phyloP scores from a whole-genome alignment of 2,113 vertebrate genomes.

The Cryptotis parvus region DNA sequence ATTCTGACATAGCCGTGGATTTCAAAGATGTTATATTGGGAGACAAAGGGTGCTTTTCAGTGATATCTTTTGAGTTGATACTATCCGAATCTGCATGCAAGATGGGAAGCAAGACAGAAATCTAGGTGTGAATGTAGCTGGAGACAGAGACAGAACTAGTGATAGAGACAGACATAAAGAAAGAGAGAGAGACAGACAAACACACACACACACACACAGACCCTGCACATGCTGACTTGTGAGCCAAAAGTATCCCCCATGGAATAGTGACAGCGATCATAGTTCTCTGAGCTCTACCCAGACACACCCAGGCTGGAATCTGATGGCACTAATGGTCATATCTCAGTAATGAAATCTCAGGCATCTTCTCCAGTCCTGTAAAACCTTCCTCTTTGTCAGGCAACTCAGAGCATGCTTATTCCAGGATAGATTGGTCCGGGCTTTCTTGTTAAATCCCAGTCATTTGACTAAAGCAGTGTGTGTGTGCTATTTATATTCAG shows the following conservation, averaged over 20 bases:
- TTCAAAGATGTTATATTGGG: no score
- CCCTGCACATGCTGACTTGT: neutral
- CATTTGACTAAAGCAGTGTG: constrained; percentile 52
- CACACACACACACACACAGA: no score
- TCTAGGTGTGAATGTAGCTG: no score
- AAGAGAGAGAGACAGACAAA: neutral
- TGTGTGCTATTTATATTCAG: constrained; percentile 75
- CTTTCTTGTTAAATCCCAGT: constrained; percentile 38
- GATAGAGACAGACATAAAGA: neutral
- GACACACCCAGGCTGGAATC: neutral
- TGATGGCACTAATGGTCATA: neutral
- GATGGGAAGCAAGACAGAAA: neutral
- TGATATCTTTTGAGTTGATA: neutral
- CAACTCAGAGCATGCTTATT: constrained; percentile 9
- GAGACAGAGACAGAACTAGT: no score
- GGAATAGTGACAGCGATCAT: rapidly evolving
- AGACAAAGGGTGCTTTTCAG: no score
- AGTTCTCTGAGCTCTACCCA: neutral
- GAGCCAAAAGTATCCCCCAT: neutral
- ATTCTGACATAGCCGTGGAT: neutral
- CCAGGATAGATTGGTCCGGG: neutral
- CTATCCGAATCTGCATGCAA: no score
- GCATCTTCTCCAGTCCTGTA: neutral
- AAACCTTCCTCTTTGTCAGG: neutral
- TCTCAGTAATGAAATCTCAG: neutral